Evolutionary conservation across 2,113 vertebrate genomes (phyloP), one percentile per base, ranked within the genome.

Genomic region (Cryptotis parvus): DNA sequence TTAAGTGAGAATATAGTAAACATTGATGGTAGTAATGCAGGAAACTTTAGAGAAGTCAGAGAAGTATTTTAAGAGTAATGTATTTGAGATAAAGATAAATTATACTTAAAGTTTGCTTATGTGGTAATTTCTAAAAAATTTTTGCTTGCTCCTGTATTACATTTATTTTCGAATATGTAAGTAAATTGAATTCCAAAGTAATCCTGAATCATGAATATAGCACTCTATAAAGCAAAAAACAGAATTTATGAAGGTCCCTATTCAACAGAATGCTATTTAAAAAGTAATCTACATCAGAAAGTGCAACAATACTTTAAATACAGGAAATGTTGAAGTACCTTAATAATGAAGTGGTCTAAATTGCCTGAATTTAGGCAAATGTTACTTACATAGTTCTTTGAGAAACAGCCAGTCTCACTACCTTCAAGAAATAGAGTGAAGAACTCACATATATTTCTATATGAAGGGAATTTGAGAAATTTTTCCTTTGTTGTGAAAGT

Each of bases 351-450:
- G 20, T 39, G 4, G 73, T 43, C 77, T 83, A 43, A 91, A 65
- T 49, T 12, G 24, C 37, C 31, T 79, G 77, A 82, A 77, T 72
- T 92, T 52, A 91, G 55, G 82, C 49, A 91, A 85, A 37, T 22
- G 73, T 73, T 89, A 63, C 81, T 76, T 75, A 63, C 29, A 10
- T 49, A 31, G 10, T 61, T 66, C n/a, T 84, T 88, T 92, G 33
- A 76, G 70, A 88, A 80, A 52, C 22, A 73, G 37, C 52, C 24
- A 35, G 6, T 66, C 41, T 29, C 52, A 63, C 52, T 92, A 61
- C 52, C 61, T 15, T 78, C 55, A 92, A 61, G 49, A 58, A 2
- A 61, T 39, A 72, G 11, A 10, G 81, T 66, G 15, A 2, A 58
- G 87, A 43, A 61, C 10, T 61, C 29, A 43, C 16, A 31, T 12